Conservation (phyloP, 2,113 vertebrate genomes). For the Anarhynchus alexandrinus region DNA sequence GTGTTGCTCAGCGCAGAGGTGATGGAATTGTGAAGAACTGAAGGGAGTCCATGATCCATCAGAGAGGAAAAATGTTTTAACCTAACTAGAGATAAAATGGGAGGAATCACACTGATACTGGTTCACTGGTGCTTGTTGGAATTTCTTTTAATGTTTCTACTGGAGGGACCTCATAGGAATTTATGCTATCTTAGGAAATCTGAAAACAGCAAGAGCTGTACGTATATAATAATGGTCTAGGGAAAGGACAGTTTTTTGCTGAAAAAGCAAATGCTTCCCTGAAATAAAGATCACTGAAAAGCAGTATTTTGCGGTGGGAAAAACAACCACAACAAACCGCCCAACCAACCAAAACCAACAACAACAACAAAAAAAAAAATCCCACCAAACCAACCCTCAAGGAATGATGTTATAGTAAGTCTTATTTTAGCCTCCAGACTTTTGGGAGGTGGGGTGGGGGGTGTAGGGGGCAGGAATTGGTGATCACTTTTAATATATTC, state of each 20-base stretch:
- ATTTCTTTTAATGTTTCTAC: neutral
- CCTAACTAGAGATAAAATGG: neutral
- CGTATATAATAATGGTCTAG: neutral
- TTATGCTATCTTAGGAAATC: neutral
- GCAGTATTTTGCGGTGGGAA: rapidly evolving
- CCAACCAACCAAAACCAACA: neutral
- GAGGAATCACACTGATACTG: rapidly evolving
- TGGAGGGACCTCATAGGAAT: neutral
- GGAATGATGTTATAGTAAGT: neutral
- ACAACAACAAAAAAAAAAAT: no score
- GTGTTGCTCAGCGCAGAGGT: neutral
- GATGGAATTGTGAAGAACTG: neutral
- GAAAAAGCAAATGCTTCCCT: neutral
- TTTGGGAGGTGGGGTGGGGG: no score
- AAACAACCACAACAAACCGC: neutral
- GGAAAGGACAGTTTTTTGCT: neutral
- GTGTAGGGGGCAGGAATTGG: neutral
- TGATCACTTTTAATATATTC: neutral
- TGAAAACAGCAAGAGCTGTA: neutral
- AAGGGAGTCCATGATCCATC: neutral
- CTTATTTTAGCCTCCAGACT: neutral
- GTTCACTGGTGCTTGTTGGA: neutral
- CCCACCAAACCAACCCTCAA: neutral
- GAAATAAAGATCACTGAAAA: neutral
- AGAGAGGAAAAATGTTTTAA: neutral